phyloP scores from a whole-genome alignment of 2,113 vertebrate species.

The Actenoides hombroni region DNA sequence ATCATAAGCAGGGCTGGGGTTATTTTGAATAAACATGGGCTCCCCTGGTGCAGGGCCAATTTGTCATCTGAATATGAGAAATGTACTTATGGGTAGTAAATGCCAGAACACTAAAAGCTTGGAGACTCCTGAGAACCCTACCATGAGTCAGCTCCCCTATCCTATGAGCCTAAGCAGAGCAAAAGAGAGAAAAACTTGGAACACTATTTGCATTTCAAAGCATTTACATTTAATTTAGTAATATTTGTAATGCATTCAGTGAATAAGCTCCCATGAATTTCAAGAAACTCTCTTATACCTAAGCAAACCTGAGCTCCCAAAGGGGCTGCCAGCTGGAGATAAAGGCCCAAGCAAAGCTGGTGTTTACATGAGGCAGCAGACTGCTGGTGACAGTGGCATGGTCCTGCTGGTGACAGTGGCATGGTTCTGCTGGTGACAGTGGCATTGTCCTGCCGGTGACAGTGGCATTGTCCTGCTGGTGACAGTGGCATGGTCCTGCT shows the following conservation, averaged over 20 bases:
- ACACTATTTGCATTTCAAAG: constrained; percentile 17
- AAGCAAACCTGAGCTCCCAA: not conserved
- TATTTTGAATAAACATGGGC: constrained; percentile 28
- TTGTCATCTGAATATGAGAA: not conserved
- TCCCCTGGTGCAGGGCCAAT: not conserved
- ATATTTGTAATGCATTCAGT: not conserved
- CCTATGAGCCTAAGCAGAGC: not conserved
- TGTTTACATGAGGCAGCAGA: not conserved
- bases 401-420: not conserved
- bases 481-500: not conserved
- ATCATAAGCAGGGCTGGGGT: not conserved
- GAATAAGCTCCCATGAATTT: not conserved
- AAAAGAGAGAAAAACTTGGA: not conserved
- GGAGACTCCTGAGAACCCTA: not conserved
- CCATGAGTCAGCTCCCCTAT: not conserved
- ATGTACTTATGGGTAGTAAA: not conserved
- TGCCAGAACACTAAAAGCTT: not conserved
- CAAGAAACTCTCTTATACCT: not conserved
- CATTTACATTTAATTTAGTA: constrained; percentile 11
- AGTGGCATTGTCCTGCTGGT: not conserved
- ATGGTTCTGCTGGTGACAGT: not conserved
- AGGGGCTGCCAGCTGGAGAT: not conserved
- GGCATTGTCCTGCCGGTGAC: not conserved
- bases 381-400: not conserved
- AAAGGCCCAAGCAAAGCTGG: not conserved